A percentile compares a stretch with the other conserved stretches of the same genome.
These are phyloP conservation scores for Tangara arthus DNA, from an alignment of 2,797 vertebrate species.

Conservation along the genomic window DNA sequence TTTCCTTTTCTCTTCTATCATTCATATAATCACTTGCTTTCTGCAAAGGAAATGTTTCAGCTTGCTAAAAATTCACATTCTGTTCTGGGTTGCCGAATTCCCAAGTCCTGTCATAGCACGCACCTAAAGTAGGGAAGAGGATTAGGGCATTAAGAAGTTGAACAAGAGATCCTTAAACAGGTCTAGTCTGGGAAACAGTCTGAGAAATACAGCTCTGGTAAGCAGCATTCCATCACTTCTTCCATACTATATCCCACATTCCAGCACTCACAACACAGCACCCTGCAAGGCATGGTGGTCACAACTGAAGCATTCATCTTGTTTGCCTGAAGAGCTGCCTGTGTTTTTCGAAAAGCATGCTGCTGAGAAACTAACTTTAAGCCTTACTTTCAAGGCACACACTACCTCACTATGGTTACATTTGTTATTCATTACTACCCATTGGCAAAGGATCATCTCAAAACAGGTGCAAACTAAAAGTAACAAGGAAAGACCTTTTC, in stretches of 20 bases:
- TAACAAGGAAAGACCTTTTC: neutral
- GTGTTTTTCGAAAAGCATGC: neutral
- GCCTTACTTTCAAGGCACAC: neutral
- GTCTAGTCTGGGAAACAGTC: conserved; percentile 10
- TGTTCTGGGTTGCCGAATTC: neutral
- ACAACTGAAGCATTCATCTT: accelerated
- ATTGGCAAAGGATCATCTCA: neutral
- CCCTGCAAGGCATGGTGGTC: neutral
- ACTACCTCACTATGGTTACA: neutral
- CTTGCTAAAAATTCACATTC: neutral
- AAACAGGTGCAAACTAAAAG: neutral
- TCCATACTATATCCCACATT: neutral
- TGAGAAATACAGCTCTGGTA: neutral
- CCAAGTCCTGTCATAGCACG: neutral
- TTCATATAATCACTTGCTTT: neutral
- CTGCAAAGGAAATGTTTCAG: conserved; percentile 1
- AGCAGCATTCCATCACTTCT: conserved; percentile 32
- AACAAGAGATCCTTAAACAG: conserved; percentile 52
- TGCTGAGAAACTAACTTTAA: neutral
- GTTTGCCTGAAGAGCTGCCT: neutral
- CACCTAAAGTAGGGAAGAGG: conserved; percentile 16
- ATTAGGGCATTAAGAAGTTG: conserved; percentile 56
- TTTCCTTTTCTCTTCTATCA: neutral
- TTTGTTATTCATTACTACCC: neutral
- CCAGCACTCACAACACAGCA: neutral